These are phyloP conservation scores for Semicossyphus pulcher DNA, from an alignment of 2,113 vertebrate genomes.

Conservation along the genomic window DNA sequence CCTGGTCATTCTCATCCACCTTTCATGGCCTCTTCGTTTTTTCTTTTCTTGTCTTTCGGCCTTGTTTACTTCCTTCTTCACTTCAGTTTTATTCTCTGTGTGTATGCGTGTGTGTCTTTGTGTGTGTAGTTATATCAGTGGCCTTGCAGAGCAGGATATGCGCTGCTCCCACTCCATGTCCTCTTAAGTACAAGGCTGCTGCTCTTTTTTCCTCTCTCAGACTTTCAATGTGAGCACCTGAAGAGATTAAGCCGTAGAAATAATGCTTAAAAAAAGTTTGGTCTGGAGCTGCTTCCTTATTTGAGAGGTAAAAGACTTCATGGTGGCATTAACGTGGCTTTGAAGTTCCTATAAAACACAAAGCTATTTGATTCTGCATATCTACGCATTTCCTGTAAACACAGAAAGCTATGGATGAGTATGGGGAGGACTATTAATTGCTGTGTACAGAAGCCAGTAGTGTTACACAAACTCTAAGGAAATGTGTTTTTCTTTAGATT, in stretches of 20 bases:
- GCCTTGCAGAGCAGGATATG: conserved; percentile 8
- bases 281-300: neutral
- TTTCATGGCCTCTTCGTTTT: conserved; percentile 10
- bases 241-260: neutral
- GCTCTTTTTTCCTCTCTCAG: neutral
- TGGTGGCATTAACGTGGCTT: neutral
- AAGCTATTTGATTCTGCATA: neutral
- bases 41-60: conserved; percentile 16
- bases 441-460: neutral
- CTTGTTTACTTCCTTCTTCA: conserved; percentile 17
- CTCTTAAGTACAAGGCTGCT: neutral
- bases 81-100: neutral
- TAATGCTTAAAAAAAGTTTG: neutral
- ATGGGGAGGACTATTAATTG: neutral
- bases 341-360: too few species aligned
- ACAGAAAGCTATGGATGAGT: neutral
- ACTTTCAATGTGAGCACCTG: neutral
- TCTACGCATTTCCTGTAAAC: neutral
- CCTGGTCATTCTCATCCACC: conserved; percentile 16
- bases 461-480: neutral
- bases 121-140: neutral
- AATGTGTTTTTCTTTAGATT: too few species aligned
- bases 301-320: neutral
- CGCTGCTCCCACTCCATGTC: conserved; percentile 18
- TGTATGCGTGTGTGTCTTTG: neutral